These are phyloP conservation scores for Drosophila vallismaia DNA, from an alignment of 2,888 invertebrate species.

Conservation along the genomic window DNA sequence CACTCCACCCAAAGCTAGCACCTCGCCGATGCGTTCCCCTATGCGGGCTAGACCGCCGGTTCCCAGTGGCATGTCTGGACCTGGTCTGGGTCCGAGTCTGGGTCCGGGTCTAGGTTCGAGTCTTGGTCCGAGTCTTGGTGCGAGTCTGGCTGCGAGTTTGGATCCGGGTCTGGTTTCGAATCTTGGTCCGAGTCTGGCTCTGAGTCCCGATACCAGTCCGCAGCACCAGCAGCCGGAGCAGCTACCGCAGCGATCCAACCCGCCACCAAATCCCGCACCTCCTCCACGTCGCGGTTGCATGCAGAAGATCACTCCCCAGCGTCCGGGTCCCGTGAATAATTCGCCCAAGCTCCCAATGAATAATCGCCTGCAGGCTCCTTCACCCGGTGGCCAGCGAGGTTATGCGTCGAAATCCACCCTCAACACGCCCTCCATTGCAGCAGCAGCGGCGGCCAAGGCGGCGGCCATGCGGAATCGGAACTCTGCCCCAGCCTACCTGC, in stretches of 20 bases:
- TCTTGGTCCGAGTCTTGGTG: too few species aligned
- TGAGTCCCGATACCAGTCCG: conserved; percentile 5
- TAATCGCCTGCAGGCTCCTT: conserved; percentile 43
- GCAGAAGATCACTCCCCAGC: conserved; percentile 83
- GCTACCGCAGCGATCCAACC: conserved; percentile 18
- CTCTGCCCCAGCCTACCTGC: conserved; percentile 4
- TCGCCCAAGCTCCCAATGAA: conserved; percentile 18
- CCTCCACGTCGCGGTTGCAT: conserved; percentile 79
- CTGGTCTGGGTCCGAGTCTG: too few species aligned
- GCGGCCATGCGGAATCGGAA: conserved; percentile 46
- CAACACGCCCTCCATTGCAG: conserved; percentile 12
- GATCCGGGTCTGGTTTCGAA: too few species aligned
- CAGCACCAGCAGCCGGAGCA: conserved; percentile 31
- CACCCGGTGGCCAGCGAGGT: conserved; percentile 8
- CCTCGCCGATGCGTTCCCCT: conserved; percentile 39
- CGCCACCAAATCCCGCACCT: conserved; percentile 58
- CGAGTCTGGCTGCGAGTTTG: too few species aligned
- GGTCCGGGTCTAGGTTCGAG: too few species aligned
- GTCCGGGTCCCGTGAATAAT: conserved; percentile 80
- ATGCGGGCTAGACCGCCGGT: conserved; percentile 30
- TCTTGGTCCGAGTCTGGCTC: too few species aligned
- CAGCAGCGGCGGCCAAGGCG: conserved; percentile 27
- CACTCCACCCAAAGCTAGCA: conserved; percentile 33
- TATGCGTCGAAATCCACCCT: conserved; percentile 54
- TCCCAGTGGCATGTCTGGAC: background rate